Evolutionary conservation across 2,888 invertebrate genomes (phyloP).

Genomic region (Phymatocera aterrima): DNA sequence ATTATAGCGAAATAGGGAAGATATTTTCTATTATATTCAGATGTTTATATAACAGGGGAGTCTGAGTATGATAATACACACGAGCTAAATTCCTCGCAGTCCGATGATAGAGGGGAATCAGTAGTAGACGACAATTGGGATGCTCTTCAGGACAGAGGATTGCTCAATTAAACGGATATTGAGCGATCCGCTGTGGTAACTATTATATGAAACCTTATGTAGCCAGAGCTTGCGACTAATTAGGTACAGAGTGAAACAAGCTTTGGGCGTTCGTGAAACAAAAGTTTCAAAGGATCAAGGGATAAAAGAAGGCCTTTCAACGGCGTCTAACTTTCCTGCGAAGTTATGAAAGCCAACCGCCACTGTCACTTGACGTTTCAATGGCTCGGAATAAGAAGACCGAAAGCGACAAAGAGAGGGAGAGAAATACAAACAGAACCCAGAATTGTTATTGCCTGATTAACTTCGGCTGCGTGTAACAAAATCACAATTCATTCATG

Average conservation of each 20-base stretch:
- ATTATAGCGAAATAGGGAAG: no score
- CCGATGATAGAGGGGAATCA: no score
- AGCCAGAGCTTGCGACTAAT: background rate
- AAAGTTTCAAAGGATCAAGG: slow-evolving; percentile 37
- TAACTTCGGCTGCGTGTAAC: background rate
- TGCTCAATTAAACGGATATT: background rate
- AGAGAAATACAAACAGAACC: slow-evolving; percentile 11
- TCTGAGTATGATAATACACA: no score
- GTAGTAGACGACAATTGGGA: no score
- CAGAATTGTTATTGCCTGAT: background rate
- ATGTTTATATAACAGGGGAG: no score
- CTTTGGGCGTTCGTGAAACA: slow-evolving; percentile 12
- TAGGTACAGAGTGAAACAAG: slow-evolving; percentile 29
- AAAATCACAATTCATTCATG: background rate
- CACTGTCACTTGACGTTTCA: slow-evolving; percentile 38
- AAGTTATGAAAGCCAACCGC: slow-evolving; percentile 42
- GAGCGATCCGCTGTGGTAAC: background rate
- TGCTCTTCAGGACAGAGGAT: background rate
- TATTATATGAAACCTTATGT: slow-evolving; percentile 1
- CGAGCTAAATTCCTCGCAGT: no score
- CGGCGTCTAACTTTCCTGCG: slow-evolving; percentile 26
- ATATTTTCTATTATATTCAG: no score
- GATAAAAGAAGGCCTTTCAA: slow-evolving; percentile 32
- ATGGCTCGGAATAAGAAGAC: slow-evolving; percentile 38
- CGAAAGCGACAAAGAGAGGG: background rate